These are phyloP conservation scores for Euglossa dilemma DNA, from an alignment of 1,140 invertebrate genomes.

Conservation along the genomic window DNA sequence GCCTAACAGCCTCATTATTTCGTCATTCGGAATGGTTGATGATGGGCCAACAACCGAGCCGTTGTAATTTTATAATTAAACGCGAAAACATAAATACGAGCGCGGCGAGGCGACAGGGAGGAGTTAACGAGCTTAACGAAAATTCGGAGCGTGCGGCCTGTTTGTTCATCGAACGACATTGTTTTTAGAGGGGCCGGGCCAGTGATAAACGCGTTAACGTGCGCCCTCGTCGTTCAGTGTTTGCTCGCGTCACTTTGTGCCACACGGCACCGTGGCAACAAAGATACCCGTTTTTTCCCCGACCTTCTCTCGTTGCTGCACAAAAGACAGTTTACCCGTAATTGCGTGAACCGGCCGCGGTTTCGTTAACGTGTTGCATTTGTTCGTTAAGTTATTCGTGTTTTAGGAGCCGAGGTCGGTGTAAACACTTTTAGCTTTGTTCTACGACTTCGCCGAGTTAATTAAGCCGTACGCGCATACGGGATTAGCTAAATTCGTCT, in stretches of 20 bases:
- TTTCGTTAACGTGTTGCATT: slow-evolving; percentile 32
- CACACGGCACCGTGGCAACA: not conserved
- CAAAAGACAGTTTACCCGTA: slow-evolving; percentile 4
- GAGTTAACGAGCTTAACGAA: slow-evolving; percentile 25
- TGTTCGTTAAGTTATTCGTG: slow-evolving; percentile 39
- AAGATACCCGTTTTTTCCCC: not conserved
- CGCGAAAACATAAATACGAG: not conserved
- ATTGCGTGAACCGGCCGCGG: not conserved
- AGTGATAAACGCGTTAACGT: slow-evolving; percentile 1
- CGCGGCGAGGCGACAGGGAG: too few species aligned
- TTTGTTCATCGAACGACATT: slow-evolving; percentile 24
- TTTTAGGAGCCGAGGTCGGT: not conserved
- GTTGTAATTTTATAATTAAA: slow-evolving; percentile 41
- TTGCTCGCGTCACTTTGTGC: not conserved
- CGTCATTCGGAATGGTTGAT: slow-evolving; percentile 27
- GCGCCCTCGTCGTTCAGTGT: not conserved
- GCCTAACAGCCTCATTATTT: slow-evolving; percentile 25
- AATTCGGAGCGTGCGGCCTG: not conserved
- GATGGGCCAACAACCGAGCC: not conserved
- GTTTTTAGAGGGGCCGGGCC: not conserved
- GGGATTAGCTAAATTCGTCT: slow-evolving; percentile 36
- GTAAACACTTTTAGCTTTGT: slow-evolving; percentile 39
- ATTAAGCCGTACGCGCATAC: slow-evolving; percentile 26
- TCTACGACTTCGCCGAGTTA: slow-evolving; percentile 31
- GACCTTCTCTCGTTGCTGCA: too few species aligned